These are phyloP conservation scores for Proales similis DNA, from an alignment of 1,140 invertebrate genomes.

Conservation along the genomic window DNA sequence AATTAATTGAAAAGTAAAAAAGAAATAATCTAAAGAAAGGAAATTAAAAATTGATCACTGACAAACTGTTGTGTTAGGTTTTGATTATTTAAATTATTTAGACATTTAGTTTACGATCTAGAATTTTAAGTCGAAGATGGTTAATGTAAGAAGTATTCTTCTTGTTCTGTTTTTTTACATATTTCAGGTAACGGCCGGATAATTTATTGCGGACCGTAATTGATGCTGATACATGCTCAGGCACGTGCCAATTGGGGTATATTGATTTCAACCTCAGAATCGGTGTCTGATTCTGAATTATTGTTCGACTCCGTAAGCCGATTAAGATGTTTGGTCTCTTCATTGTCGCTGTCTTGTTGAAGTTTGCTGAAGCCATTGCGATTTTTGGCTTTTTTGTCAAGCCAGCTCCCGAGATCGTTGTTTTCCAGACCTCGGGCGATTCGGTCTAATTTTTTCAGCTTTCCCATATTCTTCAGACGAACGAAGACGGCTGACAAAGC, in stretches of 20 bases:
- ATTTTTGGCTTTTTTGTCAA: constrained; percentile 18
- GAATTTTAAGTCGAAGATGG: too few species aligned
- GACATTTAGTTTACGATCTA: too few species aligned
- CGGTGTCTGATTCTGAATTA: constrained; percentile 7
- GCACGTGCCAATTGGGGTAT: constrained; percentile 34
- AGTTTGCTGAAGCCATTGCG: constrained; percentile 25
- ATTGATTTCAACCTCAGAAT: constrained; percentile 30
- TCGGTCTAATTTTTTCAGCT: constrained; percentile 23
- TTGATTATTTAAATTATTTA: too few species aligned
- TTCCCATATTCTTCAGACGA: constrained; percentile 27
- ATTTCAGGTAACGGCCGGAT: too few species aligned
- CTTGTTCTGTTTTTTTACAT: too few species aligned
- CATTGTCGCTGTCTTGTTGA: constrained; percentile 32
- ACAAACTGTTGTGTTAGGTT: too few species aligned
- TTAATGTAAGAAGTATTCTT: too few species aligned
- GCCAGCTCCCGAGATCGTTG: constrained; percentile 22
- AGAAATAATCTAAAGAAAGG: too few species aligned
- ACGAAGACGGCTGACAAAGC: background rate
- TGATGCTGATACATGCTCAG: too few species aligned
- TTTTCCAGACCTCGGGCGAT: constrained; percentile 34
- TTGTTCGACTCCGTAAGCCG: constrained; percentile 3
- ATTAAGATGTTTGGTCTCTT: constrained; percentile 32
- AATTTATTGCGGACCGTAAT: too few species aligned
- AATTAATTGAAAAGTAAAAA: too few species aligned
- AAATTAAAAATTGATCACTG: too few species aligned